phyloP scores from a whole-genome alignment of 2,113 vertebrate genomes.

The Ailuropoda melanoleuca region DNA sequence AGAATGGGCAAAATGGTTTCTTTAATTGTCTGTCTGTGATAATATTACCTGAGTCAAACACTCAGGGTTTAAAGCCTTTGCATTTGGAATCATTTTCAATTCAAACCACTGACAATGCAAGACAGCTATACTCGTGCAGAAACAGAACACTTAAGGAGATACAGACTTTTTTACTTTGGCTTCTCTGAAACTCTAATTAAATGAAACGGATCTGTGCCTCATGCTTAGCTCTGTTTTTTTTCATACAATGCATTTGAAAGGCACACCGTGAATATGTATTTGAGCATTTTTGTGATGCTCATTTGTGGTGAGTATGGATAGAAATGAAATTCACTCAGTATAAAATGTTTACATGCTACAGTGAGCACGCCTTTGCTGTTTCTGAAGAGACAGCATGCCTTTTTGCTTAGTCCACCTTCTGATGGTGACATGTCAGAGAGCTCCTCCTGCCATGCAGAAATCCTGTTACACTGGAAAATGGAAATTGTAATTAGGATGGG shows the following conservation, averaged over 20 bases:
- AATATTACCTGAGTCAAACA: neutral
- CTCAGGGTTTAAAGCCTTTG: conserved; percentile 21
- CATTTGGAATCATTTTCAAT: conserved; percentile 36
- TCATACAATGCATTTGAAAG: conserved; percentile 42
- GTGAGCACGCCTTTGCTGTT: conserved; percentile 53
- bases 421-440: conserved; percentile 39
- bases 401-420: conserved; percentile 63
- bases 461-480: conserved; percentile 53
- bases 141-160: conserved; percentile 38
- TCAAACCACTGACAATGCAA: conserved; percentile 46
- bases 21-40: conserved; percentile 8
- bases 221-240: conserved; percentile 44
- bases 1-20: neutral
- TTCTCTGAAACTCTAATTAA: conserved; percentile 68
- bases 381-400: conserved; percentile 25
- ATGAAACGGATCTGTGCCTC: conserved; percentile 56
- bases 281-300: conserved; percentile 28
- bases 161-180: conserved; percentile 31
- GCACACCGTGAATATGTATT: conserved; percentile 52
- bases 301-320: conserved; percentile 33
- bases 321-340: conserved; percentile 47
- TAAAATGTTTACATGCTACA: conserved; percentile 73
- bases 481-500: conserved; percentile 44
- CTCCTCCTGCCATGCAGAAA: neutral
- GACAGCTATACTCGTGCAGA: neutral